These are phyloP conservation scores for Buteo buteo DNA, from an alignment of 2,113 vertebrate species.

Conservation along the genomic window DNA sequence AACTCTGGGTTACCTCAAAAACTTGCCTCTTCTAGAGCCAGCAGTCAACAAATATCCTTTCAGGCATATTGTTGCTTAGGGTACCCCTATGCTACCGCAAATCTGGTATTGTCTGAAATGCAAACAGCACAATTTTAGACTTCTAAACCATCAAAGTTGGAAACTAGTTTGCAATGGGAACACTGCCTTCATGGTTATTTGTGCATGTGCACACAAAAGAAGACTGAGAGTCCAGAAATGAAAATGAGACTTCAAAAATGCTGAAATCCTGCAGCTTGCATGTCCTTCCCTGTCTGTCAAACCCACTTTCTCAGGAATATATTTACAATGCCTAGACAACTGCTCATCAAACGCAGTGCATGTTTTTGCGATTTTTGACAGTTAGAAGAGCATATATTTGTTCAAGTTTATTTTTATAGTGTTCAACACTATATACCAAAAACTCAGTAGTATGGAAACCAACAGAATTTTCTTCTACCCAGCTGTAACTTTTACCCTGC, in stretches of 20 bases:
- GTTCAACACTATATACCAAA: constrained; percentile 2
- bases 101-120: neutral
- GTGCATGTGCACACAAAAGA: constrained; percentile 34
- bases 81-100: neutral
- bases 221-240: constrained; percentile 20
- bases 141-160: neutral
- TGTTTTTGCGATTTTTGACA: constrained; percentile 58
- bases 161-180: neutral
- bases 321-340: constrained; percentile 62
- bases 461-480: neutral
- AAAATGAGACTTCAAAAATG: constrained; percentile 53
- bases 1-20: neutral
- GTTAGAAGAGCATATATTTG: constrained; percentile 55
- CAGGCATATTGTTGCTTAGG: neutral
- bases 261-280: constrained; percentile 48
- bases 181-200: neutral
- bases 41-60: neutral
- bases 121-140: neutral
- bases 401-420: constrained; percentile 54
- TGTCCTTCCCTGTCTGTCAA: constrained; percentile 56
- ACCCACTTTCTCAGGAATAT: constrained; percentile 9
- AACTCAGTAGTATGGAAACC: neutral
- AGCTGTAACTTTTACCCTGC: neutral
- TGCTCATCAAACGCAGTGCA: neutral
- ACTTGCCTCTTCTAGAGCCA: neutral